Percentiles rank a stretch among this genome's conserved stretches.
These are phyloP conservation scores for Macrosiphum euphorbiae DNA, from an alignment of 2,888 invertebrate species.

Conservation along the genomic window DNA sequence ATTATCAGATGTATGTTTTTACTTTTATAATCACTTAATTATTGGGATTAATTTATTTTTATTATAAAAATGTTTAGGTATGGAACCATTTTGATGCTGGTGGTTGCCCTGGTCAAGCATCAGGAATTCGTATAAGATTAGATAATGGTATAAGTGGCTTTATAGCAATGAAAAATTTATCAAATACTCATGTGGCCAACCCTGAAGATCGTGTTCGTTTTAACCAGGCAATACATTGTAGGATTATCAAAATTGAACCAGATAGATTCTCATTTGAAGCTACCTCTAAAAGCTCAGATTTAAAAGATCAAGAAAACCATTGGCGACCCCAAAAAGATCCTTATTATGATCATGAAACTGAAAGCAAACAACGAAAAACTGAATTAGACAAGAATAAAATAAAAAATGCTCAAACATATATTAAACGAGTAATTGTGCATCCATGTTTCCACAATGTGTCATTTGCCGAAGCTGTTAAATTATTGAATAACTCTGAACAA, in stretches of 20 bases:
- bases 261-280: slow-evolving; percentile 94
- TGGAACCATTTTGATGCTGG: slow-evolving; percentile 99
- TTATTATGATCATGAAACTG: slow-evolving; percentile 89
- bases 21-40: slow-evolving; percentile 31
- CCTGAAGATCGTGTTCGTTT: slow-evolving; percentile 92
- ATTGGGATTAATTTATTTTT: slow-evolving; percentile 29
- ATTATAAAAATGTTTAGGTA: slow-evolving; percentile 73
- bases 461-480: slow-evolving; percentile 90
- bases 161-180: slow-evolving; percentile 92
- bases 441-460: slow-evolving; percentile 97
- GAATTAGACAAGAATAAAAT: slow-evolving; percentile 87
- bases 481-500: slow-evolving; percentile 93
- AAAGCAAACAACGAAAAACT: slow-evolving; percentile 83
- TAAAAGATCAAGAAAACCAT: slow-evolving; percentile 89
- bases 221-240: slow-evolving; percentile 86
- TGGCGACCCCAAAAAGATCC: slow-evolving; percentile 92
- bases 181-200: slow-evolving; percentile 92
- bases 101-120: slow-evolving; percentile 94
- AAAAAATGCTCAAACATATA: slow-evolving; percentile 87
- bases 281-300: slow-evolving; percentile 92
- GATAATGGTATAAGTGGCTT: slow-evolving; percentile 96
- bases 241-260: slow-evolving; percentile 95
- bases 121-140: slow-evolving; percentile 88
- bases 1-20: slow-evolving; percentile 79
- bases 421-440: slow-evolving; percentile 97